phyloP scores from a whole-genome alignment of 2,888 invertebrate species.

The Dynastes hyllus region DNA sequence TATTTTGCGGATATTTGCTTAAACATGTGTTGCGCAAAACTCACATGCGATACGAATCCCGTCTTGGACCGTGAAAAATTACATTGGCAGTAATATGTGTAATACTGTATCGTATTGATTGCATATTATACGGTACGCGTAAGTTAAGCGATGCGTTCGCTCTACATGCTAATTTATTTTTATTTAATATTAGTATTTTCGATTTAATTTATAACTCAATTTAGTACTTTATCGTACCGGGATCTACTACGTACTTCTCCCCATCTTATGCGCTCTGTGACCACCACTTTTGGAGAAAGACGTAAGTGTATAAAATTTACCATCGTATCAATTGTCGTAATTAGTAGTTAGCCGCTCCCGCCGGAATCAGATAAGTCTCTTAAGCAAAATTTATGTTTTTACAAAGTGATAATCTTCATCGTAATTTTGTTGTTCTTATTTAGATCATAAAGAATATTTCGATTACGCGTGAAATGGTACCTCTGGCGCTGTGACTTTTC shows the following conservation, averaged over 20 bases:
- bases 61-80: slow-evolving; percentile 55
- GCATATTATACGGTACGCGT: slow-evolving; percentile 36
- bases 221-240: slow-evolving; percentile 49
- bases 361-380: slow-evolving; percentile 49
- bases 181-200: slow-evolving; percentile 53
- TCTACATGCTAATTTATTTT: slow-evolving; percentile 54
- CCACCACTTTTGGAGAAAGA: slow-evolving; percentile 40
- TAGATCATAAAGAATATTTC: not conserved
- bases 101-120: slow-evolving; percentile 53
- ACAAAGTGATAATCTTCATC: slow-evolving; percentile 35
- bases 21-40: slow-evolving; percentile 56
- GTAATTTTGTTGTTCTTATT: slow-evolving; percentile 25
- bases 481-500: not conserved
- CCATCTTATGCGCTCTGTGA: slow-evolving; percentile 40
- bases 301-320: slow-evolving; percentile 50
- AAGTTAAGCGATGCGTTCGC: slow-evolving; percentile 29
- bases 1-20: slow-evolving; percentile 57
- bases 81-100: slow-evolving; percentile 54
- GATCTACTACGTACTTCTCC: not conserved
- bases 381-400: slow-evolving; percentile 47
- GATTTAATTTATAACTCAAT: slow-evolving; percentile 59
- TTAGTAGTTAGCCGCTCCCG: slow-evolving; percentile 47
- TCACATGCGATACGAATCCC: slow-evolving; percentile 43
- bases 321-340: slow-evolving; percentile 52
- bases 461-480: not conserved